These are phyloP conservation scores for Excalfactoria chinensis DNA, from an alignment of 2,113 vertebrate species.

Conservation along the genomic window DNA sequence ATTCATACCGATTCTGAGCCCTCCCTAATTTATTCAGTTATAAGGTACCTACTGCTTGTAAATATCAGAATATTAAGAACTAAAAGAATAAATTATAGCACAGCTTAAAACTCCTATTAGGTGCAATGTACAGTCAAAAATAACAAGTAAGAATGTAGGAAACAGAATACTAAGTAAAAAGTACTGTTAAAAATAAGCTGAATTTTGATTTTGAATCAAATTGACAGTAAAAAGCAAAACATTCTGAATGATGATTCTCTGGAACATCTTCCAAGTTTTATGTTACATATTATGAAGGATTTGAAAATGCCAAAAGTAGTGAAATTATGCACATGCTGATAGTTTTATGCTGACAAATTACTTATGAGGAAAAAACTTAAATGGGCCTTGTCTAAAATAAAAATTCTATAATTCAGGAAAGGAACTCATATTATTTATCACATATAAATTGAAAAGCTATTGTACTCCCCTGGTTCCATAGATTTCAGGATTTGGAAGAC, in stretches of 20 bases:
- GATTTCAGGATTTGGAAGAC: neutral
- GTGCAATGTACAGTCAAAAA: neutral
- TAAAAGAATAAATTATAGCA: neutral
- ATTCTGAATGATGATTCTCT: slow-evolving; percentile 1
- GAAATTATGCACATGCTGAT: neutral
- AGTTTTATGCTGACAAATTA: slow-evolving; percentile 20
- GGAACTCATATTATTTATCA: neutral
- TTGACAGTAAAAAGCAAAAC: neutral
- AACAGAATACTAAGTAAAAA: neutral
- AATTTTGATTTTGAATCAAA: slow-evolving; percentile 30
- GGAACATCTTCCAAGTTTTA: neutral
- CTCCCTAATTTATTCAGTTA: neutral
- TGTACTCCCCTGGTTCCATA: neutral
- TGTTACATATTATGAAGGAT: neutral
- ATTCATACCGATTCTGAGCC: neutral
- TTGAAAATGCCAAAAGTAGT: slow-evolving; percentile 12
- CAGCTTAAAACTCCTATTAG: neutral
- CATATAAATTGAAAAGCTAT: neutral
- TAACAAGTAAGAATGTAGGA: neutral
- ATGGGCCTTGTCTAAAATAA: slow-evolving; percentile 10
- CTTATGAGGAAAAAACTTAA: slow-evolving; percentile 47
- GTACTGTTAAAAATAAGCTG: neutral
- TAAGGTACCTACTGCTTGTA: neutral
- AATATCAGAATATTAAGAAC: neutral
- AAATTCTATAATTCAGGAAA: neutral